Conservation (phyloP, 2,888 invertebrate genomes). For the Cordilura impudica region DNA sequence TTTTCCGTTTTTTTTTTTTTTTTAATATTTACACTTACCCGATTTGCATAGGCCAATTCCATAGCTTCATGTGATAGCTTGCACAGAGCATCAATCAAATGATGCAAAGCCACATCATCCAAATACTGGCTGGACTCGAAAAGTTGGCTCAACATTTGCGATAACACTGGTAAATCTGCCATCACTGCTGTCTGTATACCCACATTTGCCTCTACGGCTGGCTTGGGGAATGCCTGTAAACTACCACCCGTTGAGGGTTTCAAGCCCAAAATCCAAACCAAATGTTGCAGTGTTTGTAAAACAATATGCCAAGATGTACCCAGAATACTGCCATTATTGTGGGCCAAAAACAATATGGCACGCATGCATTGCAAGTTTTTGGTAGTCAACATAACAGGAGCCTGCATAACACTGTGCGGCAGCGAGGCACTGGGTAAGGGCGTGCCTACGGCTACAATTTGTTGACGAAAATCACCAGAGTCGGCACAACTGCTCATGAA, state of each 20-base stretch:
- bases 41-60: constrained; percentile 96
- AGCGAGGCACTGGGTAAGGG: constrained; percentile 91
- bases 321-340: constrained; percentile 93
- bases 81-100: constrained; percentile 96
- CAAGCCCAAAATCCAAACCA: constrained; percentile 96
- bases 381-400: constrained; percentile 94
- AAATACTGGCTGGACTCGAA: constrained; percentile 96
- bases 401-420: constrained; percentile 82
- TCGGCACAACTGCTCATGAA: constrained; percentile 80
- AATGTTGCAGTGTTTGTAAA: constrained; percentile 93
- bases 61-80: constrained; percentile 97
- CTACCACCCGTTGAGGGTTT: constrained; percentile 97
- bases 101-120: constrained; percentile 96
- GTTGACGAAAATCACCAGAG: constrained; percentile 87
- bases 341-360: constrained; percentile 91
- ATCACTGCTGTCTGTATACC: constrained; percentile 97
- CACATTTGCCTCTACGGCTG: constrained; percentile 86
- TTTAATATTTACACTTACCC: constrained; percentile 79
- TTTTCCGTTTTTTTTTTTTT: no score
- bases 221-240: constrained; percentile 87
- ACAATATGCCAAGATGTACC: constrained; percentile 98
- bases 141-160: constrained; percentile 92
- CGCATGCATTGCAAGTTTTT: constrained; percentile 98
- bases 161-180: constrained; percentile 95
- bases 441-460: constrained; percentile 98